A percentile compares a stretch with the other conserved stretches of the same genome.
These are phyloP conservation scores for Drosophila nasuta DNA, from an alignment of 1,140 invertebrate genomes.

Conservation along the genomic window DNA sequence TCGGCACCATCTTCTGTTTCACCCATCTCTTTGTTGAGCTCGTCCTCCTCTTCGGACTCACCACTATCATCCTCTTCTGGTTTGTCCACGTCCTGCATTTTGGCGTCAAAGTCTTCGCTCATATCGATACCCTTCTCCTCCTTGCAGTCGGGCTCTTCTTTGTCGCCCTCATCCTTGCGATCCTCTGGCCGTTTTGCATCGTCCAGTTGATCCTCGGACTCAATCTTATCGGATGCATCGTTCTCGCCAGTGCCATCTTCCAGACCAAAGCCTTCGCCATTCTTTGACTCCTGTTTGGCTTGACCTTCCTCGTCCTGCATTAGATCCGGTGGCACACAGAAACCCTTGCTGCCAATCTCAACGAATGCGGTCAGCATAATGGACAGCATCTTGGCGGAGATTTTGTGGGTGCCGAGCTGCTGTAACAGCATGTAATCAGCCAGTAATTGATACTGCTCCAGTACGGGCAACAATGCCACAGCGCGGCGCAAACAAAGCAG, in stretches of 20 bases:
- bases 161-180: conserved; percentile 85
- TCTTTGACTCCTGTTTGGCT: conserved; percentile 86
- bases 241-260: conserved; percentile 97
- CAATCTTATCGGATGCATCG: conserved; percentile 95
- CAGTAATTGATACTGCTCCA: conserved; percentile 91
- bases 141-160: conserved; percentile 90
- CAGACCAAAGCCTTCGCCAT: conserved; percentile 91
- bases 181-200: conserved; percentile 93
- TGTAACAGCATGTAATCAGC: conserved; percentile 92
- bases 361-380: conserved; percentile 94
- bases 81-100: conserved; percentile 91
- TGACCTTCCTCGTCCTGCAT: conserved; percentile 88
- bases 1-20: conserved; percentile 94
- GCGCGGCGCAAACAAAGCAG: conserved; percentile 67
- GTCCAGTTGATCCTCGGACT: conserved; percentile 95
- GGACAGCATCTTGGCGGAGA: conserved; percentile 93
- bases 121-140: conserved; percentile 92
- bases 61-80: conserved; percentile 88
- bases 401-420: conserved; percentile 90
- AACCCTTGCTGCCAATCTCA: conserved; percentile 95
- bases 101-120: conserved; percentile 87
- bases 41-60: conserved; percentile 89
- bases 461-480: conserved; percentile 87
- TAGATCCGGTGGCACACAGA: conserved; percentile 95
- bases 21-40: conserved; percentile 98